phyloP scores from a whole-genome alignment of 2,888 invertebrate genomes.

The Hypomecis atomaria region DNA sequence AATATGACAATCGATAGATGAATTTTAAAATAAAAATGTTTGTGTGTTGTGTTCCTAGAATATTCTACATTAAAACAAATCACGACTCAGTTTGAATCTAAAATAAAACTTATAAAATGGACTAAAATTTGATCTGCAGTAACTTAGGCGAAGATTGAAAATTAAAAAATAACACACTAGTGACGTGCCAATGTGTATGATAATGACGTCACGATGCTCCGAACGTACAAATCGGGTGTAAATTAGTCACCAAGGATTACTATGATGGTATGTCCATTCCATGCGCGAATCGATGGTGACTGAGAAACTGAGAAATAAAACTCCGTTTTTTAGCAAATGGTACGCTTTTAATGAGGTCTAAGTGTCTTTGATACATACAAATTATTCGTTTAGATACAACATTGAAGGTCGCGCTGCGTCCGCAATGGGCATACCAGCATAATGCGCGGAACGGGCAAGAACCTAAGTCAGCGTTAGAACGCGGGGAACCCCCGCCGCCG shows the following conservation, averaged over 20 bases:
- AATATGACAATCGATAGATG: slow-evolving; percentile 31
- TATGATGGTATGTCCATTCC: slow-evolving; percentile 79
- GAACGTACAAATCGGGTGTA: slow-evolving; percentile 12
- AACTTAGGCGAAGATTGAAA: slow-evolving; percentile 47
- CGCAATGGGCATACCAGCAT: slow-evolving; percentile 81
- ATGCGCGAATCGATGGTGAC: slow-evolving; percentile 52
- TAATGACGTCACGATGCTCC: slow-evolving; percentile 24
- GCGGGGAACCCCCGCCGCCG: slow-evolving; percentile 26
- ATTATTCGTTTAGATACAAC: slow-evolving; percentile 55
- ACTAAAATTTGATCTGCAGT: slow-evolving; percentile 61
- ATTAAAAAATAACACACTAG: slow-evolving; percentile 16
- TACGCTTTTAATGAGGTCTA: slow-evolving; percentile 79
- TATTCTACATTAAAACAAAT: slow-evolving; percentile 51
- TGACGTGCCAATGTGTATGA: slow-evolving; percentile 39
- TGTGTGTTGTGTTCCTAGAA: slow-evolving; percentile 42
- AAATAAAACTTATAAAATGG: slow-evolving; percentile 51
- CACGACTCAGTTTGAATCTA: slow-evolving; percentile 45
- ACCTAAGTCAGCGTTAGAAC: slow-evolving; percentile 38
- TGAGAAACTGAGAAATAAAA: slow-evolving; percentile 68
- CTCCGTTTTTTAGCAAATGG: slow-evolving; percentile 70
- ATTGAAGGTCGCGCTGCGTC: slow-evolving; percentile 44
- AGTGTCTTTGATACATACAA: slow-evolving; percentile 71
- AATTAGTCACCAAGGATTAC: slow-evolving; percentile 55
- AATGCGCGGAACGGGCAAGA: slow-evolving; percentile 51
- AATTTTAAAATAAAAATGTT: slow-evolving; percentile 18